phyloP scores from a whole-genome alignment of 2,888 invertebrate species.

The Oasisia sp. region DNA sequence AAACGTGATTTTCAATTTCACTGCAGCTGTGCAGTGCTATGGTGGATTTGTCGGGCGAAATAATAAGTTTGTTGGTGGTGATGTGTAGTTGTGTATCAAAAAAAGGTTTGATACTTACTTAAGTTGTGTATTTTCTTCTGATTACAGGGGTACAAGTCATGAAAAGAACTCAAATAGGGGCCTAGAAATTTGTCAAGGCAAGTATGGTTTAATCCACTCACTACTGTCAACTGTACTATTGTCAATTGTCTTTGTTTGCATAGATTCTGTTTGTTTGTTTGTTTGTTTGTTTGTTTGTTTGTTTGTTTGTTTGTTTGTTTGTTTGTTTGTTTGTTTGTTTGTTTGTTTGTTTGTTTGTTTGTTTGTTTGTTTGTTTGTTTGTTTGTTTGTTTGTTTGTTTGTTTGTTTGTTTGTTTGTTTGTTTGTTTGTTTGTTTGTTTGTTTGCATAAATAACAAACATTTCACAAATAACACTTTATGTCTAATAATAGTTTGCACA shows the following conservation, averaged over 20 bases:
- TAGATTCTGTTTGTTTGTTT: not conserved
- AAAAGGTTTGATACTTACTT: not conserved
- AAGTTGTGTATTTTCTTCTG: not conserved
- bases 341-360: too few relatives aligned
- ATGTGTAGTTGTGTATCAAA: not conserved
- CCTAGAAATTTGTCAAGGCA: not conserved
- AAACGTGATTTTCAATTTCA: not conserved
- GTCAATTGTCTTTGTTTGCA: not conserved
- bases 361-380: too few relatives aligned
- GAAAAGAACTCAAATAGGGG: not conserved
- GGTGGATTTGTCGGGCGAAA: not conserved
- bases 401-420: too few relatives aligned
- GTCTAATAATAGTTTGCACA: not conserved
- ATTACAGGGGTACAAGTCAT: not conserved
- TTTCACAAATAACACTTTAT: too few relatives aligned
- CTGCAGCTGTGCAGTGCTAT: not conserved
- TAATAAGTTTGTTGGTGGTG: not conserved
- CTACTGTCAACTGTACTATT: not conserved
- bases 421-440: too few relatives aligned
- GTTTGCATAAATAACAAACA: not conserved
- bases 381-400: too few relatives aligned
- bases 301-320: too few relatives aligned
- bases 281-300: too few relatives aligned
- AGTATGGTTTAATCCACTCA: not conserved
- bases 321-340: too few relatives aligned